Evolutionary conservation across 1,140 invertebrate species (phyloP).

Genomic region (Wasmannia auropunctata): DNA sequence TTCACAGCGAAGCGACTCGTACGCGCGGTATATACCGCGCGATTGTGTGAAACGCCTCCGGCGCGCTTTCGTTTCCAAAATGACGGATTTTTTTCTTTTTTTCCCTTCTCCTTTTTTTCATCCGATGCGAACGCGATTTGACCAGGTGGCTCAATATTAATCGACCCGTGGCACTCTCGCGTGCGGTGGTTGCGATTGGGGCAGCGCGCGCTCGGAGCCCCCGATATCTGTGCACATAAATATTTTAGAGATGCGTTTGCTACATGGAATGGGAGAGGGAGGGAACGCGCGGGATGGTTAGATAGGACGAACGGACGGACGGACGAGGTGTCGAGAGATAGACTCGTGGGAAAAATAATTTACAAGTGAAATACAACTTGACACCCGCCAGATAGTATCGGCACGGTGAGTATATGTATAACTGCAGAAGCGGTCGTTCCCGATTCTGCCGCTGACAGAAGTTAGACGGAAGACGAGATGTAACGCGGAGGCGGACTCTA

Average conservation of each 20-base stretch:
- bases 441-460: neutral
- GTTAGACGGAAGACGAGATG: neutral
- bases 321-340: slow-evolving; percentile 33
- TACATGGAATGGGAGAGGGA: neutral
- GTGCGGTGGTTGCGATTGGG: slow-evolving; percentile 19
- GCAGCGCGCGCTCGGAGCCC: neutral
- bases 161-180: slow-evolving; percentile 32
- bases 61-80: slow-evolving; percentile 24
- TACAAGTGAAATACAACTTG: slow-evolving; percentile 57
- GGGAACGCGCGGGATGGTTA: neutral
- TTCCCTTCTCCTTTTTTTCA: neutral
- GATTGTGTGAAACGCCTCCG: slow-evolving; percentile 35
- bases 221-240: slow-evolving; percentile 58
- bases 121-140: slow-evolving; percentile 42
- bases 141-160: slow-evolving; percentile 41
- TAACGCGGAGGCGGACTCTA: neutral
- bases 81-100: slow-evolving; percentile 4
- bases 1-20: neutral
- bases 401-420: neutral
- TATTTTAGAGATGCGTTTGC: slow-evolving; percentile 50
- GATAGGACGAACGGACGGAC: slow-evolving; percentile 17
- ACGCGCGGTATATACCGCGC: neutral
- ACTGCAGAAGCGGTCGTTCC: neutral
- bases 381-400: slow-evolving; percentile 41
- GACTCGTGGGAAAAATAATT: slow-evolving; percentile 52